These are phyloP conservation scores for Eupithecia subumbrata DNA, from an alignment of 2,888 invertebrate species.

Conservation along the genomic window DNA sequence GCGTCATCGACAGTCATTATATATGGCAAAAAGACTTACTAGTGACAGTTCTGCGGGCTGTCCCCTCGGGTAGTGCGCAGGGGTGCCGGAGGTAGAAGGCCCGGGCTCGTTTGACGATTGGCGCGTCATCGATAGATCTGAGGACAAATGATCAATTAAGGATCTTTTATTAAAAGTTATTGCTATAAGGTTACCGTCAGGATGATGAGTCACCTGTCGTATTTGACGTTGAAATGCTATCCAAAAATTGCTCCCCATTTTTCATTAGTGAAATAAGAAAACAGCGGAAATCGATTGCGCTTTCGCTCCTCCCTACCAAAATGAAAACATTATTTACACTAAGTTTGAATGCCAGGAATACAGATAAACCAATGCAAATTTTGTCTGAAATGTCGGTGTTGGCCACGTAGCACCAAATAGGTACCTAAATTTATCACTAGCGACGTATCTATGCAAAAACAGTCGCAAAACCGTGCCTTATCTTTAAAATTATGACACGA, in stretches of 20 bases:
- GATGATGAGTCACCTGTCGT: too few relatives aligned
- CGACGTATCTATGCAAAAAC: not conserved
- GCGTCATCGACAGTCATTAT: slow-evolving; percentile 57
- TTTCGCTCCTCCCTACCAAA: too few relatives aligned
- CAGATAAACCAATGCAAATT: not conserved
- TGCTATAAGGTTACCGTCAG: too few relatives aligned
- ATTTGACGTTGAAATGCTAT: too few relatives aligned
- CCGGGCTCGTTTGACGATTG: slow-evolving; percentile 73
- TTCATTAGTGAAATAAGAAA: too few relatives aligned
- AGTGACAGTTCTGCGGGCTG: slow-evolving; percentile 68
- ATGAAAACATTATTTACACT: too few relatives aligned
- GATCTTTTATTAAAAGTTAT: not conserved
- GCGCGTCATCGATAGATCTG: slow-evolving; percentile 72
- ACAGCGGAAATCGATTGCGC: too few relatives aligned
- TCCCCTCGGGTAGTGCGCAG: slow-evolving; percentile 67
- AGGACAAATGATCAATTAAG: slow-evolving; percentile 43
- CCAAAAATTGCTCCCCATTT: too few relatives aligned
- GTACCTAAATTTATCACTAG: not conserved
- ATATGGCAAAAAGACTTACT: slow-evolving; percentile 50
- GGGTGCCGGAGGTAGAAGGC: slow-evolving; percentile 78
- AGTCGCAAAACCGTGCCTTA: not conserved
- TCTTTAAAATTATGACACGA: not conserved
- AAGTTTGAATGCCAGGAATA: not conserved
- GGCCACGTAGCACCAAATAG: not conserved
- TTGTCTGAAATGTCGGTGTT: not conserved